phyloP scores from a whole-genome alignment of 2,113 vertebrate genomes.

The Epinephelus cyanopodus region DNA sequence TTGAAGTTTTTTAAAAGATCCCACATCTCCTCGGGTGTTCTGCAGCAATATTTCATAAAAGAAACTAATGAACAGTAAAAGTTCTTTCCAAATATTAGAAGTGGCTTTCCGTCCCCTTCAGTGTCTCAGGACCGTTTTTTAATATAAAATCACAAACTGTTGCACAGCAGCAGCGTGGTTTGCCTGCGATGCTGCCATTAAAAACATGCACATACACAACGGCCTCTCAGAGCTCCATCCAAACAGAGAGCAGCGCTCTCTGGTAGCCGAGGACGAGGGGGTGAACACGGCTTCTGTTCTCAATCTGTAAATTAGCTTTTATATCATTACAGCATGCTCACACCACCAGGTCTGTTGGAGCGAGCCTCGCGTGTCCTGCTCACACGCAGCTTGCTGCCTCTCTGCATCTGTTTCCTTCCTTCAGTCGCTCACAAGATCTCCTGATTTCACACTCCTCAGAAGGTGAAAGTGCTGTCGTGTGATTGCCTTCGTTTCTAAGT shows the following conservation, averaged over 20 bases:
- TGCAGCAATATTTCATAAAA: conserved; percentile 79
- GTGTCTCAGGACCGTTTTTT: conserved; percentile 67
- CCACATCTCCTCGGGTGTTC: conserved; percentile 66
- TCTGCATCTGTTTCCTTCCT: conserved; percentile 42
- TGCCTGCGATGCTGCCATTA: conserved; percentile 72
- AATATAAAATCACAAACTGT: conserved; percentile 76
- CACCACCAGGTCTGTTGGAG: conserved; percentile 48
- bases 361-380: conserved; percentile 20
- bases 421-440: conserved; percentile 28
- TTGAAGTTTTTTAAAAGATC: conserved; percentile 69
- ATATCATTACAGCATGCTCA: conserved; percentile 57
- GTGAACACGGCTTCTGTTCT: conserved; percentile 78
- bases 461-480: conserved; percentile 28
- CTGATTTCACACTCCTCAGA: conserved; percentile 16
- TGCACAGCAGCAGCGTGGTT: conserved; percentile 63
- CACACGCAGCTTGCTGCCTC: conserved; percentile 50
- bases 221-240: conserved; percentile 67
- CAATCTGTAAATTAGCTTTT: conserved; percentile 69
- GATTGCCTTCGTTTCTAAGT: conserved; percentile 39
- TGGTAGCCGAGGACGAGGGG: conserved; percentile 15
- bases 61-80: conserved; percentile 79
- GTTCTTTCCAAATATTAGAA: conserved; percentile 81
- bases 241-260: conserved; percentile 57
- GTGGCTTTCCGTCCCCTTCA: conserved; percentile 75
- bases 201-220: conserved; percentile 75